Conservation (phyloP, 2,113 vertebrate genomes). For the Tachycineta bicolor region DNA sequence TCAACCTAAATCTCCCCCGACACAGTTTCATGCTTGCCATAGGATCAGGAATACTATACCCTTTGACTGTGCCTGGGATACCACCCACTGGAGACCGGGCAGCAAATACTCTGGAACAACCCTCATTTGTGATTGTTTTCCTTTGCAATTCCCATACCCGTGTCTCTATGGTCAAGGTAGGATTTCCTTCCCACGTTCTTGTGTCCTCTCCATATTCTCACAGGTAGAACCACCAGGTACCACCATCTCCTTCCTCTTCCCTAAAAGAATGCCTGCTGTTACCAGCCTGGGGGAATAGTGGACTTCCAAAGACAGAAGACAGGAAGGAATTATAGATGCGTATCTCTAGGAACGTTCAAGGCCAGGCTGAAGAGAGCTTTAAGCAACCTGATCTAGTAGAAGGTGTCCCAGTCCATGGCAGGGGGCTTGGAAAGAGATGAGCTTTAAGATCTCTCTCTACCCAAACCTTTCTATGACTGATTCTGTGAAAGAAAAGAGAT, state of each 20-base stretch:
- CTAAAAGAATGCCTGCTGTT: neutral
- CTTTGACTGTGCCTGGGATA: neutral
- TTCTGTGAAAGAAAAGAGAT: neutral
- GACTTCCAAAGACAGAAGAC: rapidly evolving
- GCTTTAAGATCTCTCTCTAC: neutral
- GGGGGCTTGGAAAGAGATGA: neutral
- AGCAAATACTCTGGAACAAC: neutral
- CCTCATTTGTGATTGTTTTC: neutral
- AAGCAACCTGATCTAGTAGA: neutral
- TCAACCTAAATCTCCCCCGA: neutral
- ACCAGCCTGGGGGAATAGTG: neutral
- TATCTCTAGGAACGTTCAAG: neutral
- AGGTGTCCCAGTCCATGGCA: neutral
- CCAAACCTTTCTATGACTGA: neutral
- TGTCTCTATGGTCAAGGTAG: too few species aligned
- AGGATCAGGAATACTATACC: neutral
- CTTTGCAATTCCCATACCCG: neutral
- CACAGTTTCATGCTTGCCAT: neutral
- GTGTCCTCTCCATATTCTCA: rapidly evolving
- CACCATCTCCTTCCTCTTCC: neutral
- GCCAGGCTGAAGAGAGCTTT: neutral
- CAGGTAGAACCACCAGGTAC: neutral
- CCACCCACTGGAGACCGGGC: too few species aligned
- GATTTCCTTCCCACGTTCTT: rapidly evolving
- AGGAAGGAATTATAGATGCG: neutral